Evolutionary conservation across 2,888 invertebrate genomes (phyloP).

Genomic region (Orthonychiurus folsomi): DNA sequence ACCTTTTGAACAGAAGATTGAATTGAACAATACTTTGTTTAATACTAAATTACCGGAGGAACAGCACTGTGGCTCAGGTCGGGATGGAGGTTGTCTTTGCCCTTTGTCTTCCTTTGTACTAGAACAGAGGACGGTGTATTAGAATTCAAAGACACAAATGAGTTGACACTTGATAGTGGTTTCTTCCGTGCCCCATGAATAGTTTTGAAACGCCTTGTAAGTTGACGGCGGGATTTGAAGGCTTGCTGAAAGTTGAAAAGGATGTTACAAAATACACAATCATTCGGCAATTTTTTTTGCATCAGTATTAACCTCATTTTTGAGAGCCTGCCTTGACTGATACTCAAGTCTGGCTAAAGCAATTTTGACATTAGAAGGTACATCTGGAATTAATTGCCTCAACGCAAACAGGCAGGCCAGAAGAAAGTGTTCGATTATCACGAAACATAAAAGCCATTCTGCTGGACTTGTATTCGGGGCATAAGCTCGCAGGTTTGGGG

Average conservation of each 20-base stretch:
- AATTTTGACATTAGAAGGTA: slow-evolving; percentile 58
- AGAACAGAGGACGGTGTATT: background rate
- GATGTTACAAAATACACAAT: background rate
- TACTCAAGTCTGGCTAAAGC: slow-evolving; percentile 55
- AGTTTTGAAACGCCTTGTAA: slow-evolving; percentile 47
- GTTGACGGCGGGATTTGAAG: slow-evolving; percentile 45
- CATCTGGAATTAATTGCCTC: slow-evolving; percentile 60
- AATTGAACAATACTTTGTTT: no score
- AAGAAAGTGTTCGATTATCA: slow-evolving; percentile 60
- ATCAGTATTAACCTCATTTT: slow-evolving; percentile 46
- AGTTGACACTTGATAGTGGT: background rate
- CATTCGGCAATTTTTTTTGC: no score
- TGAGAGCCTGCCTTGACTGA: slow-evolving; percentile 56
- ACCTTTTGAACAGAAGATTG: no score
- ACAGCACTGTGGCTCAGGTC: no score
- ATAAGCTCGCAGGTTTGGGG: slow-evolving; percentile 53
- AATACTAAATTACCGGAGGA: no score
- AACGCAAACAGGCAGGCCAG: slow-evolving; percentile 57
- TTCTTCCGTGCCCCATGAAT: slow-evolving; percentile 43
- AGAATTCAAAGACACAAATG: background rate
- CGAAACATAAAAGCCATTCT: slow-evolving; percentile 56
- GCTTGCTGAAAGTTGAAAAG: slow-evolving; percentile 43
- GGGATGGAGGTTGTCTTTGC: no score
- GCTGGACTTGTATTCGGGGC: slow-evolving; percentile 43
- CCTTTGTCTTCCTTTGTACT: background rate